Evolutionary conservation across 1,140 invertebrate species (phyloP).

Genomic region (Zaprionus taronus): DNA sequence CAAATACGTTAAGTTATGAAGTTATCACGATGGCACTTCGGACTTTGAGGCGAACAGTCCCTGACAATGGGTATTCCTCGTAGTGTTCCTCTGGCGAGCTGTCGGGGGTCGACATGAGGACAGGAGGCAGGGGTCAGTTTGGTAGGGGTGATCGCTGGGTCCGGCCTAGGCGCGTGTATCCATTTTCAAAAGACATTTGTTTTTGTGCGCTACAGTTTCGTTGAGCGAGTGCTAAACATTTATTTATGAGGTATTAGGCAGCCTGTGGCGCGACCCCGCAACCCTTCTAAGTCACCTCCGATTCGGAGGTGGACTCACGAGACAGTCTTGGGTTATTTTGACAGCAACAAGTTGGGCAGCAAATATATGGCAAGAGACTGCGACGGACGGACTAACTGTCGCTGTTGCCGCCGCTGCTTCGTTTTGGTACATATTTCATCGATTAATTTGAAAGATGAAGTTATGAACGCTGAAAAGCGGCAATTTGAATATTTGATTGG

Average conservation of each 20-base stretch:
- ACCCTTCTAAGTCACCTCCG: background rate
- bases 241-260: conserved; percentile 77
- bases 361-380: conserved; percentile 67
- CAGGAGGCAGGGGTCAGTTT: conserved; percentile 13
- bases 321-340: conserved; percentile 60
- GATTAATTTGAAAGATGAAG: conserved; percentile 81
- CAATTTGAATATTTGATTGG: conserved; percentile 82
- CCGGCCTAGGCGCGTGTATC: conserved; percentile 44
- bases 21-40: conserved; percentile 80
- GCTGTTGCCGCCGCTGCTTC: conserved; percentile 48
- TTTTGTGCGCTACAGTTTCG: conserved; percentile 77
- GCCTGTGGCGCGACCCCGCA: conserved; percentile 43
- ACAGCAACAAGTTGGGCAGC: conserved; percentile 78
- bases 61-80: conserved; percentile 75
- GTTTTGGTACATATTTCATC: conserved; percentile 79
- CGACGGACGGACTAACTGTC: conserved; percentile 45
- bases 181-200: conserved; percentile 65
- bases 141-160: conserved; percentile 13
- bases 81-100: conserved; percentile 32
- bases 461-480: conserved; percentile 72
- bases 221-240: conserved; percentile 61
- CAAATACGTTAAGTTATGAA: conserved; percentile 80
- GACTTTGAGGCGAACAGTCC: conserved; percentile 32
- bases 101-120: conserved; percentile 42
- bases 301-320: background rate